Base-by-base conservation (phyloP, 2,888 invertebrate genomes). In the Patella caerulea region DNA sequence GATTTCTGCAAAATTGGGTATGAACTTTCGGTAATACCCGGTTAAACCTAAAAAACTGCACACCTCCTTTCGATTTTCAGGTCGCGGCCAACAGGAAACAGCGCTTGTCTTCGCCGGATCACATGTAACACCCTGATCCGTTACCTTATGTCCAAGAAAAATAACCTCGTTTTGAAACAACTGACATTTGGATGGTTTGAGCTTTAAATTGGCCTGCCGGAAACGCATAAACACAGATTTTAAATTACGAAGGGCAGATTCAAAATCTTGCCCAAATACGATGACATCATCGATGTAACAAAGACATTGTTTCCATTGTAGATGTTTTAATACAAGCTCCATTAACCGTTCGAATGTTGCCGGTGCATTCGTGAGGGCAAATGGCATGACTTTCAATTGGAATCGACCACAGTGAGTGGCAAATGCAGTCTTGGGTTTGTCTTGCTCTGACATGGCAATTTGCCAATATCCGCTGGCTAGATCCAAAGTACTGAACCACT, bases 251-350 rank as follows among this genome's bases (percentile, higher is more conserved):
- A 59, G 59, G 7, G 14, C 59, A 17, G 59, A 7, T n/a, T 59
- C 59, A 17, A 59, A 59, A 59, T 17, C 17, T 56, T 14, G 56
- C 2, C 56, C 56, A 17, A 56, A 56, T 3, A 56, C 7, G 17
- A 59, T 59, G 14, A 59, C 19, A 19, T 59, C 59, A 59, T 14
- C 59, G 19, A 59, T 59, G 14, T 59, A 59, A 15, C 17, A 17
- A 17, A 59, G 59, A 59, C 59, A 59, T 59, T n/a, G n/a, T n/a
- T n/a, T n/a, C n/a, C n/a, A n/a, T n/a, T 17, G 59, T n/a, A 59
- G n/a, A 59, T 19, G 7, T 14, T 59, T 59, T 59, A 59, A 59
- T 59, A 59, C 19, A 7, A 59, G 19, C 14, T 15, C 59, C n/a
- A 59, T 59, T 59, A 59, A 17, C 19, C 59, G 17, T 59, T 59